Conservation (phyloP, 2,113 vertebrate species). For the Pholis gunnellus region DNA sequence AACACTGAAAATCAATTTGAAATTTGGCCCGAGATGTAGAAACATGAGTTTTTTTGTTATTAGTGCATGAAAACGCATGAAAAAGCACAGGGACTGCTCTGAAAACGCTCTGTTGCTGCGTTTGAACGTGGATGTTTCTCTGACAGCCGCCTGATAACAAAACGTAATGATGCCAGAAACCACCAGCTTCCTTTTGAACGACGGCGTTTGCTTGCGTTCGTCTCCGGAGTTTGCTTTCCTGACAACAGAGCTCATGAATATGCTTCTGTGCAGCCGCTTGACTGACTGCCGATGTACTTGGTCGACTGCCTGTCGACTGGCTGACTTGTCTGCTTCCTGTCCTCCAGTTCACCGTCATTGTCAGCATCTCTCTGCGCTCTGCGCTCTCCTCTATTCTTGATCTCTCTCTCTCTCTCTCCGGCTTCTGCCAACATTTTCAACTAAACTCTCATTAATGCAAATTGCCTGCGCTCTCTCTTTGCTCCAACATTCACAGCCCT, state of each 20-base stretch:
- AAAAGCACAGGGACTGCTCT: too few relatives aligned
- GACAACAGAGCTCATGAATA: conserved; percentile 44
- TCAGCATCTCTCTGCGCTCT: conserved; percentile 16
- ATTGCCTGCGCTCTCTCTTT: conserved; percentile 23
- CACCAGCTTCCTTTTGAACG: background rate
- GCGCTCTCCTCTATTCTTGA: too few relatives aligned
- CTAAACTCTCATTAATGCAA: conserved; percentile 55
- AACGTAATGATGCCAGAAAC: background rate
- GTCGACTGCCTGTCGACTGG: background rate
- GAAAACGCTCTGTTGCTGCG: background rate
- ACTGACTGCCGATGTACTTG: conserved; percentile 20
- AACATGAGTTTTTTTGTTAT: background rate
- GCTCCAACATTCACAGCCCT: conserved; percentile 15
- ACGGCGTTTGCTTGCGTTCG: conserved; percentile 1
- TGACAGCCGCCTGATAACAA: background rate
- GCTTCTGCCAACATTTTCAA: conserved; percentile 38
- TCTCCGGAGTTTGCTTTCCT: conserved; percentile 33
- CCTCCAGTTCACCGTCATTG: background rate
- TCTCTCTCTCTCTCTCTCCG: background rate
- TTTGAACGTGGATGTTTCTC: background rate
- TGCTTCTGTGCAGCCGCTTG: conserved; percentile 2
- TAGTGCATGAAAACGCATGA: background rate
- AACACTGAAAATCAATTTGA: background rate
- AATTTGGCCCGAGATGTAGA: background rate
- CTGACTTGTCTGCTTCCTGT: conserved; percentile 11